Conservation (phyloP, 2,888 invertebrate genomes). For the Schizotus pectinicornis region DNA sequence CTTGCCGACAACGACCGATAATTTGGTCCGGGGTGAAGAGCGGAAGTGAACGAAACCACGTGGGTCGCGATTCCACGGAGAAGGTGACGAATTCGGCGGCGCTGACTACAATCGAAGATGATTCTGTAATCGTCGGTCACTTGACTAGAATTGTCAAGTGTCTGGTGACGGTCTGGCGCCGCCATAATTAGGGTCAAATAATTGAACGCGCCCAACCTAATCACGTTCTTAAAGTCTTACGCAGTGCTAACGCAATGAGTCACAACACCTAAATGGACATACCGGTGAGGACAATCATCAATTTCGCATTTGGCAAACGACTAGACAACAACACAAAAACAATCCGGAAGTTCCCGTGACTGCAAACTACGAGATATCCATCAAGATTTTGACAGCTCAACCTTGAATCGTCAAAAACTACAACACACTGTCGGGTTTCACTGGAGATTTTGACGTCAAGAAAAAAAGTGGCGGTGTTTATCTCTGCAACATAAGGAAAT, state of each 20-base stretch:
- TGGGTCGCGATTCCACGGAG: no score
- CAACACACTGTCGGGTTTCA: background rate
- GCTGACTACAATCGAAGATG: no score
- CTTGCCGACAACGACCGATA: no score
- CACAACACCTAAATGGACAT: no score
- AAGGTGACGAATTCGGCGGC: no score
- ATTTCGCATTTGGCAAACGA: no score
- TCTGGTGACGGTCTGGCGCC: constrained; percentile 42
- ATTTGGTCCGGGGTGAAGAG: no score
- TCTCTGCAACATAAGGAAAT: background rate
- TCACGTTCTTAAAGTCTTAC: constrained; percentile 1
- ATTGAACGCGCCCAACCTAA: constrained; percentile 33
- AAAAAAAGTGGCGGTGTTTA: background rate
- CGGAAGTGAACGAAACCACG: no score
- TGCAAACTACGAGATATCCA: background rate
- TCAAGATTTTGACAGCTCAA: background rate
- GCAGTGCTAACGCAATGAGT: no score
- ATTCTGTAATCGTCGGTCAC: constrained; percentile 12
- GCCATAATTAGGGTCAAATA: constrained; percentile 45
- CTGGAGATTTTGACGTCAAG: background rate
- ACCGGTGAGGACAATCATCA: no score
- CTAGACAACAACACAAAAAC: no score
- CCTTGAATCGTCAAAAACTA: background rate
- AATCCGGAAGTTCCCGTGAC: constrained; percentile 6
- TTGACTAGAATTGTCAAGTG: constrained; percentile 22